Evolutionary conservation across 2,797 vertebrate genomes (phyloP).

Genomic region (Hoplostethus atlanticus): DNA sequence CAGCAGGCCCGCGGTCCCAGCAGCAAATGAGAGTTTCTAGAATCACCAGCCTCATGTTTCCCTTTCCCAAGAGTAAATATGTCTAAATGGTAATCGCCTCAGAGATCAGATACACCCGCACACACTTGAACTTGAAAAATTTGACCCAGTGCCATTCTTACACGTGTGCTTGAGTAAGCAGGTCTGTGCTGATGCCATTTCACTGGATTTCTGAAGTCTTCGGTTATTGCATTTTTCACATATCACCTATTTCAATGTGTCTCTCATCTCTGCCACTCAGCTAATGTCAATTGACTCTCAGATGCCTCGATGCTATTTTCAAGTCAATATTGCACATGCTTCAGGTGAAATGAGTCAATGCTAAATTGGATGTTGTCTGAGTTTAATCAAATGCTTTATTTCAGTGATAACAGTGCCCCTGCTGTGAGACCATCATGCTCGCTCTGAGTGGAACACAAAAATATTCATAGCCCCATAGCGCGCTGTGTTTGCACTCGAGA

Average conservation of each 20-base stretch:
- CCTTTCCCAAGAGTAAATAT: conserved; percentile 24
- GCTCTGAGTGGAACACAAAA: conserved; percentile 27
- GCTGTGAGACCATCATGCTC: conserved; percentile 29
- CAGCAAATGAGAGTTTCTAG: conserved; percentile 13
- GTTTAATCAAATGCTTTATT: conserved; percentile 59
- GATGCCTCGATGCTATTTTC: conserved; percentile 37
- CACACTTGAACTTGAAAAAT: conserved; percentile 18
- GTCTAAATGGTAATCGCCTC: conserved; percentile 48
- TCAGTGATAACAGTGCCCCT: conserved; percentile 39
- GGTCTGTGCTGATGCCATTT: conserved; percentile 48
- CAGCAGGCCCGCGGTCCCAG: too few relatives aligned
- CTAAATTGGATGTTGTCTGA: conserved; percentile 48
- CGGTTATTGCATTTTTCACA: conserved; percentile 43
- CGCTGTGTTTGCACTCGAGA: conserved; percentile 67
- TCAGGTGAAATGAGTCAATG: conserved; percentile 49
- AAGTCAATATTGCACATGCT: conserved; percentile 51
- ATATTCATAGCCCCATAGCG: conserved; percentile 65
- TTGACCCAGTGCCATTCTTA: conserved; percentile 43
- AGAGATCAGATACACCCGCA: conserved; percentile 22
- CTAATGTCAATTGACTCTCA: conserved; percentile 34
- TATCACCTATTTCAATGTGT: conserved; percentile 47
- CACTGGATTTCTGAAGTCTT: conserved; percentile 60
- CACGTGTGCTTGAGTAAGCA: conserved; percentile 21
- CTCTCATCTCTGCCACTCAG: conserved; percentile 41
- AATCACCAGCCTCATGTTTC: conserved; percentile 32